Base-by-base conservation (phyloP, 1,140 invertebrate species). In the Zophobas morio region DNA sequence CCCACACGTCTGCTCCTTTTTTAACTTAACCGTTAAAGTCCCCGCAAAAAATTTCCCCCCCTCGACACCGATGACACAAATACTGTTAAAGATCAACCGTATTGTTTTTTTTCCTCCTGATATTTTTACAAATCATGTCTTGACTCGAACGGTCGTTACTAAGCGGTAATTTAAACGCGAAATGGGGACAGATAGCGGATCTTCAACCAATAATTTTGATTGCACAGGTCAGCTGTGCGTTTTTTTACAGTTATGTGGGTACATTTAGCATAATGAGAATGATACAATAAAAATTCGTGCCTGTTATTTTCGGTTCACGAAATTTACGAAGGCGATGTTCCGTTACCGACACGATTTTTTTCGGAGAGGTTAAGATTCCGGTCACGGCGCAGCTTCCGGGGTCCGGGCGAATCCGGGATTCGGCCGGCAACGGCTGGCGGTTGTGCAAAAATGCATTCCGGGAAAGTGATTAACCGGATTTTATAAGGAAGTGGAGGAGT, bases 161-260 rank as follows among this genome's bases (percentile, higher is more conserved):
- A 39, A 70, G 63, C 63, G 63, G 63, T 70, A 70, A 70, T 70
- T 70, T 39, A 35, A 63, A 6, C 20, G 6, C 6, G 71, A 82
- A 83, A 83, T 81, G 82, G 78, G 82, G 82, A 80, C 82, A 83
- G 66, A 70, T 83, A 83, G 81, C 82, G 82, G 82, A 78, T 57
- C 47, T 70, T 77, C 56, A 54, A 60, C 46, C 75, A 63, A 78
- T 78, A 78, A 78, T 78, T 78, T 78, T 70, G 76, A 74, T 78
- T 57, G 57, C 60, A 71, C 56, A 71, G 63, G 60, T 70, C 63
- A 70, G 73, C 32, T 63, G 39, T 78, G 77, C 77, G 71, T 74
- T 79, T 70, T 74, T 57, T 70, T 76, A 79, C 78, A 78, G 77
- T 78, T 79, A 76, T 33, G 33, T 32, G 36, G 37, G 36, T 42